phyloP scores from a whole-genome alignment of 2,797 vertebrate species.

The Anabas testudineus region DNA sequence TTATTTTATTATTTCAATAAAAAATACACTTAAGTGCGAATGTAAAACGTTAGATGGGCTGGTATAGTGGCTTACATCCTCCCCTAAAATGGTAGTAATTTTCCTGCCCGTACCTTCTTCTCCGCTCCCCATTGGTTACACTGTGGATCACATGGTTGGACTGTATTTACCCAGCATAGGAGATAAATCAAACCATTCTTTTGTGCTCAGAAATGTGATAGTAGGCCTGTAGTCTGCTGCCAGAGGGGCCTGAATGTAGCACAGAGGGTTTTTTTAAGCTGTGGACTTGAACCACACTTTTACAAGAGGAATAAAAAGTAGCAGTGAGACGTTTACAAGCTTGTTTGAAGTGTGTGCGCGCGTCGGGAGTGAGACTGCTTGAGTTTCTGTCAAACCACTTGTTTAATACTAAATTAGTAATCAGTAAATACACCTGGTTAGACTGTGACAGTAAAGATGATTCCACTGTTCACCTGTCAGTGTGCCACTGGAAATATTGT shows the following conservation, averaged over 20 bases:
- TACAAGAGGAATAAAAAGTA: conserved; percentile 61
- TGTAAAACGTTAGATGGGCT: conserved; percentile 81
- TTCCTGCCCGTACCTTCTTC: conserved; percentile 85
- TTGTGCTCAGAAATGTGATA: conserved; percentile 69
- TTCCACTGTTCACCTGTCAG: background rate
- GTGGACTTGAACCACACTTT: conserved; percentile 32
- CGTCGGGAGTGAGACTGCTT: background rate
- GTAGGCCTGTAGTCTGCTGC: conserved; percentile 36
- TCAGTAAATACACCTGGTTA: background rate
- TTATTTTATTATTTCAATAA: conserved; percentile 88
- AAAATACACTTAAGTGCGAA: conserved; percentile 90
- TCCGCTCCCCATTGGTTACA: conserved; percentile 89
- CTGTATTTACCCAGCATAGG: conserved; percentile 90
- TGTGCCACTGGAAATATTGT: background rate
- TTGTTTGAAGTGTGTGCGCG: conserved; percentile 23
- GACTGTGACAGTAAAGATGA: too few relatives aligned
- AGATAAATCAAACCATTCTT: conserved; percentile 91
- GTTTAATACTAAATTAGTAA: background rate
- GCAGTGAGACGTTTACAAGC: conserved; percentile 51
- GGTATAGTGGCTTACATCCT: conserved; percentile 83
- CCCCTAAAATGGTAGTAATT: conserved; percentile 90
- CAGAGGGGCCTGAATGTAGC: conserved; percentile 42
- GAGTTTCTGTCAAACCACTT: conserved; percentile 1
- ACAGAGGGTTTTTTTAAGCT: conserved; percentile 28
- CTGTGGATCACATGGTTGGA: conserved; percentile 89